These are phyloP conservation scores for Rhagoletis pomonella DNA, from an alignment of 1,140 invertebrate species.

Conservation along the genomic window DNA sequence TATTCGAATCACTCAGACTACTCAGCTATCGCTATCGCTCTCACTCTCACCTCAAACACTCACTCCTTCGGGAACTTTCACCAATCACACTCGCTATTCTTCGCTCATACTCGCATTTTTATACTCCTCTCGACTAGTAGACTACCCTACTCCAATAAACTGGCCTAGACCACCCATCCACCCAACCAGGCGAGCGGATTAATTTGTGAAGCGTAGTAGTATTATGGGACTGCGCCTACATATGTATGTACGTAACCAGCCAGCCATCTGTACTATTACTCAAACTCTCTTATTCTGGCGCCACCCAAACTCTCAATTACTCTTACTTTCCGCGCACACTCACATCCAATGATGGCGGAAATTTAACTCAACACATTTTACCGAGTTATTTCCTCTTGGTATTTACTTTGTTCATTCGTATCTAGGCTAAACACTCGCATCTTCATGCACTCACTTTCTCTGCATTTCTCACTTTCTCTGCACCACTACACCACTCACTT, in stretches of 20 bases:
- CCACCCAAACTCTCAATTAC: background rate
- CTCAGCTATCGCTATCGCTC: background rate
- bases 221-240: background rate
- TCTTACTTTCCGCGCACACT: slow-evolving; percentile 33
- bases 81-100: background rate
- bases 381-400: slow-evolving; percentile 2
- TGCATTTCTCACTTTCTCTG: background rate
- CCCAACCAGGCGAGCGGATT: no score
- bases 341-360: background rate
- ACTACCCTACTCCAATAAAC: no score
- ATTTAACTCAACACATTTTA: slow-evolving; percentile 19
- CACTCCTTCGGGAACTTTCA: background rate
- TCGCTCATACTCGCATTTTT: background rate
- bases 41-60: background rate
- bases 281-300: background rate
- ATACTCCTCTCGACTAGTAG: background rate
- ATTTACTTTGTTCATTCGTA: background rate
- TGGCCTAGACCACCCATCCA: no score
- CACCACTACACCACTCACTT: slow-evolving; percentile 15
- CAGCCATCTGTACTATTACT: background rate
- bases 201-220: background rate
- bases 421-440: slow-evolving; percentile 17
- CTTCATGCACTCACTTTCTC: slow-evolving; percentile 11
- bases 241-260: background rate
- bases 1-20: slow-evolving; percentile 14